Evolutionary conservation across 2,888 invertebrate species (phyloP).

Genomic region (Tromatobia lineatoria): DNA sequence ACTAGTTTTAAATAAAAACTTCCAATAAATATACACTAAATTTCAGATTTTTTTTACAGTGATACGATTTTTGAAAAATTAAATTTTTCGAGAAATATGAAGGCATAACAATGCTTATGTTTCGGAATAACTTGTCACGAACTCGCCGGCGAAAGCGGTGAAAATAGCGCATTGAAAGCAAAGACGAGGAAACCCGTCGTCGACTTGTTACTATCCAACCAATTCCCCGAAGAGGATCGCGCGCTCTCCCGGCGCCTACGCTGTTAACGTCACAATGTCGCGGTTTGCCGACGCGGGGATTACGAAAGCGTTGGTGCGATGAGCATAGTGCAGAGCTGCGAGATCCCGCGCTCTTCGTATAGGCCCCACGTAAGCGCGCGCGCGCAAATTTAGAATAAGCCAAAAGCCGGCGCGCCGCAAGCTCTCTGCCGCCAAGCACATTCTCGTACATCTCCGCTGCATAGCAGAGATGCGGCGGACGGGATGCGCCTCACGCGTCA

Average conservation of each 20-base stretch:
- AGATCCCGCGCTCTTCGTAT: background rate
- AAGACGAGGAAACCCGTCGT: background rate
- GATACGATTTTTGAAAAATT: too few species aligned
- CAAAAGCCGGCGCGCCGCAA: slow-evolving; percentile 24
- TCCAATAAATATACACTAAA: too few species aligned
- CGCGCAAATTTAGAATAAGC: slow-evolving; percentile 77
- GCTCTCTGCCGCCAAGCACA: background rate
- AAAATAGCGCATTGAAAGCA: background rate
- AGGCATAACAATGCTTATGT: background rate
- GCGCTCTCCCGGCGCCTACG: slow-evolving; percentile 36
- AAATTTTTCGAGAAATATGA: too few species aligned
- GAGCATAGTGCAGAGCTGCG: background rate
- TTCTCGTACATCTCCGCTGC: background rate
- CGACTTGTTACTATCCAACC: background rate
- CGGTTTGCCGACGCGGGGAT: slow-evolving; percentile 39
- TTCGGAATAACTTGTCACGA: background rate
- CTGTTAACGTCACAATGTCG: slow-evolving; percentile 63
- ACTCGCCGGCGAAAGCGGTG: background rate
- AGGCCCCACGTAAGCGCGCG: slow-evolving; percentile 53
- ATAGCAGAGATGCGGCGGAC: background rate
- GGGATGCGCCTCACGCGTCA: slow-evolving; percentile 12
- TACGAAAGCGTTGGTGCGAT: slow-evolving; percentile 51
- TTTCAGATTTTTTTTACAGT: too few species aligned
- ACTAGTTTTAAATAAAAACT: too few species aligned
- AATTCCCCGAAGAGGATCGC: slow-evolving; percentile 52